Base-by-base conservation (phyloP, 1,140 invertebrate species). In the Pseudomyrmex flavicornis region DNA sequence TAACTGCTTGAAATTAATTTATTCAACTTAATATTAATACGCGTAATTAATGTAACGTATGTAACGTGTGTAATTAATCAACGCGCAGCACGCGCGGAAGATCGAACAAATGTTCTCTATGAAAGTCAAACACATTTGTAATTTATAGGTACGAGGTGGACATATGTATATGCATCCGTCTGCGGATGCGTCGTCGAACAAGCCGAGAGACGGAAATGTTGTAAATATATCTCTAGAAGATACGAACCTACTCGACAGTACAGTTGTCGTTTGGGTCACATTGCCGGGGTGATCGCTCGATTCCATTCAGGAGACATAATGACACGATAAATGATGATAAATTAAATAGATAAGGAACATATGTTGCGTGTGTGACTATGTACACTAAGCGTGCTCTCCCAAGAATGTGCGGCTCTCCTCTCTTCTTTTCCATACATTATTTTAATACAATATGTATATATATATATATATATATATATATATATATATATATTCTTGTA, bases 351-450 rank as follows among this genome's bases (percentile, higher is more conserved):
- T 72, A 44, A 80, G 76, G 76, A 80, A 80, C 76, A 72, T 80
- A 48, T 72, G 52, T 79, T n/a, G 59, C 75, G 44, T 35, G 35
- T 79, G 44, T 59, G 76, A 80, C 66, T 80, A 70, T 80, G 46
- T 80, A 80, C 76, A 80, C 66, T 72, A 80, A 80, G 66, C 66
- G 76, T 80, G 76, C 76, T 80, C 66, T 72, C 66, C 54, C 66
- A 66, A 70, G 54, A 79, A 80, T 72, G 66, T 83, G 62, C 56
- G 15, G 58, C 73, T 58, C 48, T 46, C 35, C 74, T 66, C n/a
- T 10, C 20, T 44, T 54, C 35, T 54, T 3, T 5, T 2, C 35
- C 35, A 35, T 35, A 26, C 26, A 35, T 35, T 35, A 35, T 35
- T 35, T 65, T 44, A 65, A 65, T 65, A 65, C 62, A 65, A 15